Conservation (phyloP, 1,140 invertebrate genomes). For the Camponotus vicinus region DNA sequence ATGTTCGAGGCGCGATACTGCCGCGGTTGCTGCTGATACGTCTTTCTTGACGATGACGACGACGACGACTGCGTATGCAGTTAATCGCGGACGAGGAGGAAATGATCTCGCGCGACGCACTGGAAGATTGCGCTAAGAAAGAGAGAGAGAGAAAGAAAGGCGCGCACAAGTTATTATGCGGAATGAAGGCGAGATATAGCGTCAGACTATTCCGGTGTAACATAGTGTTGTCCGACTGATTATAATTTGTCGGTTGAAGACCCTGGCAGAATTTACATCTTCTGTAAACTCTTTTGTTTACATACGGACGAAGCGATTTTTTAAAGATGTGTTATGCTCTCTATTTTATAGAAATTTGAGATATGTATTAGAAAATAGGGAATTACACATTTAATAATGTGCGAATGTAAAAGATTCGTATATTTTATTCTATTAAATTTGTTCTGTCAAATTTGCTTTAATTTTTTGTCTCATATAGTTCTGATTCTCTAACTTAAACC, state of each 20-base stretch:
- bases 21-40: constrained; percentile 19
- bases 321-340: constrained; percentile 23
- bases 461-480: neutral
- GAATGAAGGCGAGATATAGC: constrained; percentile 67
- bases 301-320: constrained; percentile 3
- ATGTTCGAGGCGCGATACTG: constrained; percentile 40
- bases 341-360: neutral
- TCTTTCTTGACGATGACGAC: neutral
- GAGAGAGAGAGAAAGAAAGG: no score
- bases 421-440: neutral
- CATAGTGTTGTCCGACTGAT: constrained; percentile 59
- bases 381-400: neutral
- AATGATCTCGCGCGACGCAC: constrained; percentile 26
- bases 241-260: constrained; percentile 61
- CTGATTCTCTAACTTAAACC: neutral
- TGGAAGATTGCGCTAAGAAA: neutral
- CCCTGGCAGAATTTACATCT: constrained; percentile 25
- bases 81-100: constrained; percentile 35
- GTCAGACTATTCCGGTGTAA: constrained; percentile 59
- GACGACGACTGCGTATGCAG: constrained; percentile 3
- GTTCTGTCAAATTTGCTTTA: neutral
- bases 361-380: neutral
- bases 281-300: constrained; percentile 27
- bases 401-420: neutral
- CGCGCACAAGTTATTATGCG: constrained; percentile 44